Conservation (phyloP, 2,888 invertebrate species). For the Deilephila porcellus region DNA sequence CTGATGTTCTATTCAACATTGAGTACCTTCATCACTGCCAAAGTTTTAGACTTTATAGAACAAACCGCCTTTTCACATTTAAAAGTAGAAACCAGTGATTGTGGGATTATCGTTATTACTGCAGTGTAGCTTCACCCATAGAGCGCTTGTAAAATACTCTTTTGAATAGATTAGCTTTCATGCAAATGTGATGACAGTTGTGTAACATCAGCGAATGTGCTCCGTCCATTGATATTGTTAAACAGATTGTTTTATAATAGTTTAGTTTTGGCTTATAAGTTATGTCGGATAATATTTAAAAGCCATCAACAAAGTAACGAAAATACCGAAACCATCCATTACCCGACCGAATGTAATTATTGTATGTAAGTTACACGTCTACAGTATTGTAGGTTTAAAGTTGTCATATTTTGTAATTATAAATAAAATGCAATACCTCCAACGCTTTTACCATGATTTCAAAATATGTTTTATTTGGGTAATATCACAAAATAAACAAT, state of each 20-base stretch:
- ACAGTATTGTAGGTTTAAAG: constrained; percentile 63
- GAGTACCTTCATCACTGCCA: constrained; percentile 77
- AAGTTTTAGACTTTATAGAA: constrained; percentile 60
- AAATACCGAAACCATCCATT: constrained; percentile 48
- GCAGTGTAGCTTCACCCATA: constrained; percentile 48
- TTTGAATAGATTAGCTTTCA: constrained; percentile 18
- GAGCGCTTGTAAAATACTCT: constrained; percentile 18
- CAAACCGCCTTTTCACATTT: constrained; percentile 19
- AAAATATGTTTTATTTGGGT: constrained; percentile 25
- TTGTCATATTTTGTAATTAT: constrained; percentile 64
- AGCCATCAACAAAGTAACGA: constrained; percentile 34
- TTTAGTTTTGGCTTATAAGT: constrained; percentile 33
- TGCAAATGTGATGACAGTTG: constrained; percentile 51
- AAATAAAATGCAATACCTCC: constrained; percentile 57
- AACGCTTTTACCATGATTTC: constrained; percentile 28
- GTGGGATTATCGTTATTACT: constrained; percentile 23
- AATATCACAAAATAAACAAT: neutral
- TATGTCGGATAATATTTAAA: constrained; percentile 29
- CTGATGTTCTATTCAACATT: constrained; percentile 60
- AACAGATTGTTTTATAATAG: constrained; percentile 42
- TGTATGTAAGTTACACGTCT: constrained; percentile 46
- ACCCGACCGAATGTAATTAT: constrained; percentile 43
- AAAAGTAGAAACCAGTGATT: constrained; percentile 17
- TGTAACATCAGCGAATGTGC: constrained; percentile 66
- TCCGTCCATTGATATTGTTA: constrained; percentile 70